Base-by-base conservation (phyloP, 1,140 invertebrate genomes). In the Oryctes rhinoceros region DNA sequence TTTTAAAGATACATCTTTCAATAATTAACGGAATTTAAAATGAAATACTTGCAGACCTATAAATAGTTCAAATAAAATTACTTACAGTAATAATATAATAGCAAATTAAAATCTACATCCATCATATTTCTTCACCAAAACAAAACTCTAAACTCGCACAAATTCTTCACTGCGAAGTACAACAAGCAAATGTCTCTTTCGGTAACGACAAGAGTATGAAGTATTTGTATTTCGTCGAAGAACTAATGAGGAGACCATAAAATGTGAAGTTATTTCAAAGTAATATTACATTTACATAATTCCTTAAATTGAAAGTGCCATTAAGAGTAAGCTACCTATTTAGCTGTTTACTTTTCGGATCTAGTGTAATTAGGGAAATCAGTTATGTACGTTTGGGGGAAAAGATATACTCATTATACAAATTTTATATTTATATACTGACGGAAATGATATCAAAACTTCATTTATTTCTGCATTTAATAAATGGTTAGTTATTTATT, bases 301-400 rank as follows among this genome's bases (percentile, higher is more conserved):
- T 59, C 53, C 18, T 13, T 59, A 18, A 59, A 59, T 18, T n/a
- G 53, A 59, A 59, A 0, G n/a, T 59, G 53, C 9, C 39, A 44
- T 44, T 44, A 44, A 44, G 39, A 44, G 39, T 44, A 44, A 44
- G 39, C 1, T 44, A 1, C 39, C 53, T 59, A 18, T 59, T 59
- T 59, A 59, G 53, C 18, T 59, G 53, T 59, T 59, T 59, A 59
- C 53, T 59, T 59, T 59, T 18, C 53, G 53, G 53, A 59, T 53
- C 9, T 59, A 59, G 18, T n/a, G 15, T 59, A 59, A 59, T 59
- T 59, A 59, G 15, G 18, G 15, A 59, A 59, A 59, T 59, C 53
- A 18, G 53, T 15, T 59, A n/a, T 18, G 15, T 18, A 53, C 13
- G 49, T 53, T n/a, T 53, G n/a, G 49, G 11, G 11, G 49, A 53